Evolutionary conservation across 2,888 invertebrate genomes (phyloP).

Genomic region (Spodoptera picta): DNA sequence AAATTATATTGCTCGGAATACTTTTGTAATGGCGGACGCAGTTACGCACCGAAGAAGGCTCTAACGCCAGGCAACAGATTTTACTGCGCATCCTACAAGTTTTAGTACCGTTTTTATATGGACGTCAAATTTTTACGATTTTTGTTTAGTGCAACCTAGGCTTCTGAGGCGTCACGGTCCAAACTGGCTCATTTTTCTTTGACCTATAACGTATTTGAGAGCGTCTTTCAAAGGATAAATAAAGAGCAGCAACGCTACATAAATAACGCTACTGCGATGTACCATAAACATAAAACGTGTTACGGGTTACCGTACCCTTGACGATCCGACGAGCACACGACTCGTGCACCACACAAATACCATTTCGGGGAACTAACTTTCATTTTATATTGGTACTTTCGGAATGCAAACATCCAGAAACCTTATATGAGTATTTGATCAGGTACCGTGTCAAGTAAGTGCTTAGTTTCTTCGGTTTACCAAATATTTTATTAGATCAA

Average conservation of each 20-base stretch:
- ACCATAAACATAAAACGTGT: constrained; percentile 75
- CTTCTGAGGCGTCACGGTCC: constrained; percentile 38
- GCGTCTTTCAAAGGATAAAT: constrained; percentile 61
- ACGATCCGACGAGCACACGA: constrained; percentile 57
- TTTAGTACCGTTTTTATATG: constrained; percentile 72
- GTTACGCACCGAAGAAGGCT: constrained; percentile 28
- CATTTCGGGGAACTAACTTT: constrained; percentile 70
- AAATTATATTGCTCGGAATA: constrained; percentile 61
- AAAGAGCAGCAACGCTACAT: constrained; percentile 66
- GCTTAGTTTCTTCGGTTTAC: constrained; percentile 38
- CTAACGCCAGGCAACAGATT: constrained; percentile 62
- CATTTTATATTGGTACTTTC: constrained; percentile 65
- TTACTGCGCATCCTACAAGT: constrained; percentile 69
- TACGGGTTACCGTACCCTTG: constrained; percentile 68
- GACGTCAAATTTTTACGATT: constrained; percentile 63
- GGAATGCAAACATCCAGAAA: constrained; percentile 64
- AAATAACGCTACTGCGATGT: constrained; percentile 67
- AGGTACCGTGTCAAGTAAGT: constrained; percentile 46
- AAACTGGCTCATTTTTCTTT: constrained; percentile 52
- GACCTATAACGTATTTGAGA: constrained; percentile 56
- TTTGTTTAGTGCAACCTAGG: constrained; percentile 54
- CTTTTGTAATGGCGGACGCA: constrained; percentile 50
- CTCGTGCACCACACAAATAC: constrained; percentile 61
- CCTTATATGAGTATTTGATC: constrained; percentile 62
- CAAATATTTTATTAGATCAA: constrained; percentile 39